Base-by-base conservation (phyloP, 2,888 invertebrate genomes). In the Pseudococcus longispinus region DNA sequence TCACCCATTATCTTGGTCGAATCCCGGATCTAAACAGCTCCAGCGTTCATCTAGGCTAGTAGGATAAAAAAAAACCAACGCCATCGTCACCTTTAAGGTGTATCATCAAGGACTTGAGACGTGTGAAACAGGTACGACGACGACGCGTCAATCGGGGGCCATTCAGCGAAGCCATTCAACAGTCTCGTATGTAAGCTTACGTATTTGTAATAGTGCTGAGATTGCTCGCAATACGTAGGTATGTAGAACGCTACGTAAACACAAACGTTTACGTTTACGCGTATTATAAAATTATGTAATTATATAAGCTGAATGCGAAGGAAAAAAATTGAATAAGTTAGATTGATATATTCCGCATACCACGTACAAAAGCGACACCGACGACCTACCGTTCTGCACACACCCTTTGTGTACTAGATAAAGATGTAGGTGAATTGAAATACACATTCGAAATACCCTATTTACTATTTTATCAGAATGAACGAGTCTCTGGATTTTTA, bases 71-170 rank as follows among this genome's bases (percentile, higher is more conserved):
- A 51, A 51, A 18, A n/a, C 20, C 60, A 60, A 60, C 55, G 55
- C 55, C 55, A 55, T 60, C 60, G 60, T 23, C 60, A 60, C 60
- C 60, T 60, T 23, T 60, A 60, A 60, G 60, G 60, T 60, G 60
- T 60, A 60, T 60, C 23, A 60, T 60, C 60, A 60, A 60, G 60
- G 60, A 60, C 60, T 60, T 8, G 51, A 51, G 60, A 60, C 23
- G 60, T 23, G 60, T 60, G 60, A 23, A 60, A 60, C 60, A 60
- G 60, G 60, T 60, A 60, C 23, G 23, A 60, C 23, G 60, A 20
- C 20, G 60, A 23, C 23, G 60, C 20, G 20, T 20, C 20, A 60
- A 23, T 23, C 60, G 60, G 60, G 60, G 60, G 60, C 60, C 60
- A 60, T 23, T 60, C 23, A 15, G 23, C 23, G 60, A 60, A 60